phyloP scores from a whole-genome alignment of 2,113 vertebrate species.

The Oncorhynchus clarkii region DNA sequence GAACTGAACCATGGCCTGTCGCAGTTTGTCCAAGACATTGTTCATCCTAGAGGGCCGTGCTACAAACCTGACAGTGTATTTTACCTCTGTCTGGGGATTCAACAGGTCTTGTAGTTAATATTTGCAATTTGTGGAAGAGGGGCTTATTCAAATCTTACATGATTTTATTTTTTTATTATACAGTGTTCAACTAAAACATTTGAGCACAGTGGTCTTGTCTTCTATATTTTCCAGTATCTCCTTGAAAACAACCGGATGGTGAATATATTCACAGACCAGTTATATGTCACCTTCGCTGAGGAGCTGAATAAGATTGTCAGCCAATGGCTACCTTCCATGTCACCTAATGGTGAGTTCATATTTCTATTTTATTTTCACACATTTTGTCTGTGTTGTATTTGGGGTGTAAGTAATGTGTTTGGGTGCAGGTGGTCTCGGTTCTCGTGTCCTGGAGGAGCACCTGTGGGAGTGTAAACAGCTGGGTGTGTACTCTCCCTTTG shows the following conservation, averaged over 20 bases:
- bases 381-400: not conserved
- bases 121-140: not conserved
- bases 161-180: not conserved
- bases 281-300: slow-evolving; percentile 85
- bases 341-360: slow-evolving; percentile 76
- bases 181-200: no score
- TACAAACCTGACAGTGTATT: slow-evolving; percentile 83
- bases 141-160: no score
- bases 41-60: slow-evolving; percentile 78
- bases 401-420: not conserved
- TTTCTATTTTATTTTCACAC: not conserved
- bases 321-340: slow-evolving; percentile 78
- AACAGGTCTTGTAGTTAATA: slow-evolving; percentile 64
- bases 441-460: slow-evolving; percentile 83
- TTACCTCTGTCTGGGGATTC: slow-evolving; percentile 85
- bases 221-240: slow-evolving; percentile 71
- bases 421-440: slow-evolving; percentile 73
- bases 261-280: slow-evolving; percentile 87
- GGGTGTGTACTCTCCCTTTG: slow-evolving; percentile 84
- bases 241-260: slow-evolving; percentile 87
- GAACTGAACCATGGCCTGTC: slow-evolving; percentile 83
- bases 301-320: slow-evolving; percentile 83
- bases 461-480: slow-evolving; percentile 90
- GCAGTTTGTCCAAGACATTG: slow-evolving; percentile 82
- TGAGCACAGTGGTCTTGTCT: not conserved